Conservation (phyloP, 2,888 invertebrate species). For the Charanyca ferruginea region DNA sequence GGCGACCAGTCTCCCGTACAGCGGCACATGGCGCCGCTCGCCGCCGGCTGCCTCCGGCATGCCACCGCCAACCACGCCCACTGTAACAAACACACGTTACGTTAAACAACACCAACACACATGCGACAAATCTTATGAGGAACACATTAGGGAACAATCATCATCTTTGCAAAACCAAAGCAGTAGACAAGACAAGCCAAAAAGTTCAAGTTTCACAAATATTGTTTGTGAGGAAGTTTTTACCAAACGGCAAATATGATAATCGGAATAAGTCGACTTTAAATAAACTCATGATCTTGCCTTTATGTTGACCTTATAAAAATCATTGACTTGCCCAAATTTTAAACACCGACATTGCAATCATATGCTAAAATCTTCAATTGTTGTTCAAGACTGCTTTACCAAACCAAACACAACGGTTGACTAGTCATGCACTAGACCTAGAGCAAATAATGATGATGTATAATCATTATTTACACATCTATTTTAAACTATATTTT, state of each 20-base stretch:
- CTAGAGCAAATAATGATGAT: constrained; percentile 22
- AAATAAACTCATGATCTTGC: constrained; percentile 24
- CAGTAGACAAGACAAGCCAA: constrained; percentile 3
- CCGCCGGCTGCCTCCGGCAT: constrained; percentile 86
- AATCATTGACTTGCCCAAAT: not conserved
- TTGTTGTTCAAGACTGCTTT: constrained; percentile 2
- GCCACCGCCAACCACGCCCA: constrained; percentile 88
- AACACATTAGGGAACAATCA: not conserved
- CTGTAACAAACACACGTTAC: constrained; percentile 76
- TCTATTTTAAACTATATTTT: constrained; percentile 3
- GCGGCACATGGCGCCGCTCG: constrained; percentile 94
- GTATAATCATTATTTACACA: constrained; percentile 19
- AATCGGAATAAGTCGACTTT: constrained; percentile 31
- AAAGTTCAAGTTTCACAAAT: constrained; percentile 1
- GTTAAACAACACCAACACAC: not conserved
- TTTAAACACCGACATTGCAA: constrained; percentile 5
- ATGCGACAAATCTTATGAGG: not conserved
- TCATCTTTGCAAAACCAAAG: constrained; percentile 2
- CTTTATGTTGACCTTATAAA: constrained; percentile 17
- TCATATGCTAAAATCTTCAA: constrained; percentile 20
- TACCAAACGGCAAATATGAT: constrained; percentile 26
- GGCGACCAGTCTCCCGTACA: constrained; percentile 97
- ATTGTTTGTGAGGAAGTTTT: constrained; percentile 11
- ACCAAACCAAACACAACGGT: constrained; percentile 9
- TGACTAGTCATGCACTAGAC: constrained; percentile 1